These are phyloP conservation scores for Drepana falcataria DNA, from an alignment of 2,888 invertebrate genomes.

Conservation along the genomic window DNA sequence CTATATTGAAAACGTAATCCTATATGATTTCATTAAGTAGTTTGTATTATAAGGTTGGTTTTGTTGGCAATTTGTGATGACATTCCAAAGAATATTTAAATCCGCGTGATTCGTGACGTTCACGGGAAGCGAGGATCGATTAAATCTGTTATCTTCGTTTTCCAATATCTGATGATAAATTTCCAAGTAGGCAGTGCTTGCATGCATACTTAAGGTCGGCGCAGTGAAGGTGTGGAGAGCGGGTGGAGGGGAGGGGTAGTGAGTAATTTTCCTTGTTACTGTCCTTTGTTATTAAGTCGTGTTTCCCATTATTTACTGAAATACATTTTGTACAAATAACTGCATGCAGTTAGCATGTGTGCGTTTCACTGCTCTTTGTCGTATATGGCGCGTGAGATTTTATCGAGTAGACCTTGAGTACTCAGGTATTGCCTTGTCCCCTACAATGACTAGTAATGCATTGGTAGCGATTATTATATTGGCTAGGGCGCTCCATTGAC, in stretches of 20 bases:
- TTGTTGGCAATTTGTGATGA: no score
- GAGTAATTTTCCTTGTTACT: conserved; percentile 38
- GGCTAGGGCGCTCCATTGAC: no score
- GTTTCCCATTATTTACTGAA: not conserved
- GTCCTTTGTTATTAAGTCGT: conserved; percentile 25
- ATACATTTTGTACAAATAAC: not conserved
- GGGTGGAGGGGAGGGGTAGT: conserved; percentile 13
- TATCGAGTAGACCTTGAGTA: no score
- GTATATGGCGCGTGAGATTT: no score
- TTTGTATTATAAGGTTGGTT: no score
- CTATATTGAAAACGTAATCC: no score
- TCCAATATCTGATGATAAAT: not conserved
- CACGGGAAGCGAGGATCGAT: not conserved
- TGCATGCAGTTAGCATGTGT: not conserved
- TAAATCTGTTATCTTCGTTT: not conserved
- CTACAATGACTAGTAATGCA: no score
- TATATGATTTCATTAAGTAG: no score
- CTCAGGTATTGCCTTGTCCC: no score
- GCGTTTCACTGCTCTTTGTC: not conserved
- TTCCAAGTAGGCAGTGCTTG: conserved; percentile 12
- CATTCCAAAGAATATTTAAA: no score
- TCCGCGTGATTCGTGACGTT: not conserved
- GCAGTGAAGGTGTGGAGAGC: conserved; percentile 8
- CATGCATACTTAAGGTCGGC: conserved; percentile 12
- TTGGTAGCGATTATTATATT: no score